Percentiles rank a stretch among this genome's conserved stretches.
Evolutionary conservation across 2,113 vertebrate genomes (phyloP).

Genomic region (Xiphophorus maculatus): DNA sequence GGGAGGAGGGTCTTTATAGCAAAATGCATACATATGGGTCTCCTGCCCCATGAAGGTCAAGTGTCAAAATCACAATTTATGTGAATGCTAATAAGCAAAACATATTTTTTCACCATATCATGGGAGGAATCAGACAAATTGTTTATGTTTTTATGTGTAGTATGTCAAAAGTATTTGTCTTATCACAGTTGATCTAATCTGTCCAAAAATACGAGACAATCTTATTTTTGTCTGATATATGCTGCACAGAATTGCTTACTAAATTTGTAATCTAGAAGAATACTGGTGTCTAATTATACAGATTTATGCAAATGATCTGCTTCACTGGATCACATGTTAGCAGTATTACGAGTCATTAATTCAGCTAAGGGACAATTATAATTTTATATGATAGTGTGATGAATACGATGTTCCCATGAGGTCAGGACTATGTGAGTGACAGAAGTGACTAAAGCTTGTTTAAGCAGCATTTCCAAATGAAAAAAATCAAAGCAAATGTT

Average conservation of each 20-base stretch:
- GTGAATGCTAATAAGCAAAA: background rate
- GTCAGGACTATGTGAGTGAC: background rate
- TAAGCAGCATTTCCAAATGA: background rate
- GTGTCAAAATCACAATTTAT: background rate
- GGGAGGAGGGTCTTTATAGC: background rate
- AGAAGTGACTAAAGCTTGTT: background rate
- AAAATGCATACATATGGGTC: background rate
- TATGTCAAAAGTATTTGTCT: background rate
- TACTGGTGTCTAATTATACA: conserved; percentile 43
- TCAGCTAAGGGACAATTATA: conserved; percentile 36
- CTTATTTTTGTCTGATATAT: conserved; percentile 45
- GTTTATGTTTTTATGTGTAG: background rate
- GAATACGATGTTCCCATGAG: conserved; percentile 1
- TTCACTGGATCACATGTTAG: conserved; percentile 58
- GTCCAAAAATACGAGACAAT: conserved; percentile 6
- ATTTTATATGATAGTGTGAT: conserved; percentile 30
- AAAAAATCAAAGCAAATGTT: background rate
- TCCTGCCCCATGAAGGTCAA: background rate
- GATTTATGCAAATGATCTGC: conserved; percentile 61
- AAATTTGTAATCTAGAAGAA: conserved; percentile 56
- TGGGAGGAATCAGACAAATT: background rate
- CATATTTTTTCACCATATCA: background rate
- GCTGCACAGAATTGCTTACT: conserved; percentile 33
- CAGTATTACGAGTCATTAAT: conserved; percentile 51
- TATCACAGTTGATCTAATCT: background rate